A percentile compares a stretch with the other conserved stretches of the same genome.
Conservation (phyloP, 2,888 invertebrate genomes). For the Epinotia bilunana region DNA sequence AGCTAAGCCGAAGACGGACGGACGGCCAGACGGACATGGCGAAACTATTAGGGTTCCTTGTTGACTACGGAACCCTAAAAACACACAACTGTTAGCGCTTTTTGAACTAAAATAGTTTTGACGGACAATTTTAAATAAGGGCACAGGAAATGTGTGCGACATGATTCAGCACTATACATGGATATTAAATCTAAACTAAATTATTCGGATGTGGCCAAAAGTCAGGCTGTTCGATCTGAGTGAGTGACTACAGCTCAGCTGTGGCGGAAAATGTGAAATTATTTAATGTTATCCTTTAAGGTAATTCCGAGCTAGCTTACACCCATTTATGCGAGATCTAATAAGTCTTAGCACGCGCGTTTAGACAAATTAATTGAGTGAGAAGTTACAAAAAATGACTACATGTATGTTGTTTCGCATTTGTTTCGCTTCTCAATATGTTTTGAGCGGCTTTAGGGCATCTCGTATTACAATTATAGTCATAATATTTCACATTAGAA, state of each 20-base stretch:
- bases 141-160: background rate
- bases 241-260: background rate
- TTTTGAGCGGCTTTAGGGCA: too few relatives aligned
- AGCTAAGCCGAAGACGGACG: too few relatives aligned
- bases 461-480: too few relatives aligned
- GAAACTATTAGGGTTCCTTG: too few relatives aligned
- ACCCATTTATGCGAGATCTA: slow-evolving; percentile 67
- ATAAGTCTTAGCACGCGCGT: slow-evolving; percentile 59
- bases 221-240: background rate
- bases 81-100: too few relatives aligned
- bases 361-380: slow-evolving; percentile 3
- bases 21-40: too few relatives aligned
- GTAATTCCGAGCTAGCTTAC: slow-evolving; percentile 65
- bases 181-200: background rate
- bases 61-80: too few relatives aligned
- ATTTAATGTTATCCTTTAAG: slow-evolving; percentile 65
- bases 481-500: too few relatives aligned
- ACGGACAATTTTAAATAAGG: too few relatives aligned
- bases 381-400: background rate
- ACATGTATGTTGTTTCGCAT: background rate
- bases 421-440: background rate
- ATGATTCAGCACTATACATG: background rate
- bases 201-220: slow-evolving; percentile 22
- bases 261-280: slow-evolving; percentile 49
- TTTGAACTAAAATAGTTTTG: too few relatives aligned